Percentiles rank a stretch among this genome's conserved stretches.
These are phyloP conservation scores for Bursaphelenchus okinawaensis DNA, from an alignment of 2,888 invertebrate species.

Conservation along the genomic window DNA sequence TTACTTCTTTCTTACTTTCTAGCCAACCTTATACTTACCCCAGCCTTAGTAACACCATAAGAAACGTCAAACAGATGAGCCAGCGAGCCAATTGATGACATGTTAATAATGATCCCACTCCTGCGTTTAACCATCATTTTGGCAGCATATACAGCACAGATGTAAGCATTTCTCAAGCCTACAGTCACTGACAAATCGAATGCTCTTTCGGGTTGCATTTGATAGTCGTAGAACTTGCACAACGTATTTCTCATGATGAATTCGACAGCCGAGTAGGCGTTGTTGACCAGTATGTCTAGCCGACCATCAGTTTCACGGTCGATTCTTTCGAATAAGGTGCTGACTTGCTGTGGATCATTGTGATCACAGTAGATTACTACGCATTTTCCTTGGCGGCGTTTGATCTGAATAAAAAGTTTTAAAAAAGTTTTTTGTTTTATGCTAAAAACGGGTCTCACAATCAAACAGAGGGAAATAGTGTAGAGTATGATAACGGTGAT, in stretches of 20 bases:
- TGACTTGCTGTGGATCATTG: constrained; percentile 57
- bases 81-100: constrained; percentile 60
- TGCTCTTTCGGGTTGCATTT: not conserved
- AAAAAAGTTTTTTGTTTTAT: too few species aligned
- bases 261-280: constrained; percentile 11
- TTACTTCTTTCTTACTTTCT: too few species aligned
- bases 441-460: too few species aligned
- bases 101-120: constrained; percentile 60
- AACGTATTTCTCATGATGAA: constrained; percentile 3
- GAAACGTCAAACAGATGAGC: constrained; percentile 59
- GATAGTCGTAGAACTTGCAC: constrained; percentile 21
- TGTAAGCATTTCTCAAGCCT: constrained; percentile 61
- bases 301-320: constrained; percentile 39
- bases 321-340: constrained; percentile 57
- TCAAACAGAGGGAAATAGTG: too few species aligned
- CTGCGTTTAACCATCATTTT: constrained; percentile 58
- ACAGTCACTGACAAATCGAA: not conserved
- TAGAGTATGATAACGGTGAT: too few species aligned
- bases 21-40: not conserved
- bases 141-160: constrained; percentile 59
- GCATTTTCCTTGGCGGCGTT: constrained; percentile 58
- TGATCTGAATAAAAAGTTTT: too few species aligned
- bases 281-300: constrained; percentile 59
- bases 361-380: constrained; percentile 60
- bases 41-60: constrained; percentile 61